Evolutionary conservation across 2,797 vertebrate genomes (phyloP), one percentile per base, ranked within the genome.

Genomic region (Spinus olivaceus): DNA sequence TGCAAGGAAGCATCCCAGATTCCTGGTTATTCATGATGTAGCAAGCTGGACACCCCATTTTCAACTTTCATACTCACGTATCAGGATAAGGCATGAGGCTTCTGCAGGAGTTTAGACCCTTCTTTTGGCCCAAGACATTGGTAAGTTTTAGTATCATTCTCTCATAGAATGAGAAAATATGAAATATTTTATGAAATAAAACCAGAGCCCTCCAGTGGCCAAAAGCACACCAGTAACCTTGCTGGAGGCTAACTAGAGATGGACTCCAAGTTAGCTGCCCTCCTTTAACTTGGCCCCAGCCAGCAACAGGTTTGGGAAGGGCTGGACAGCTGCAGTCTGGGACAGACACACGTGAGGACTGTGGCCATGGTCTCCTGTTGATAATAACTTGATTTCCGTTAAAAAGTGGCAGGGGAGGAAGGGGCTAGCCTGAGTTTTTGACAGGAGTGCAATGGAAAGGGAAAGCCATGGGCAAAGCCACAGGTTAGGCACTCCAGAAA

Each of bases 311-410:
- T 20, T 59, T 49, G 51, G 47, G 56, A 84, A 79, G 28, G 42
- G 22, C n/a, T 88, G 3, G 1, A 33, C 22, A 61, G 41, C 39
- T 61, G 57, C 79, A 65, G 32, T 8, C 9, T 2, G 3, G 47
- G 39, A 21, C 35, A 81, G 51, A 42, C 33, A 85, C 9, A 27
- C 0, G 0, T 24, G 35, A 4, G 2, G 10, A 39, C 42, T 39
- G 14, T 30, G 27, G 14, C 16, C 33, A 3, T 7, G 2, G 24
- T 33, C 24, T 33, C 33, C 33, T 35, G 15, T 20, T 83, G 59
- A 42, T 50, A 83, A 65, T 32, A 77, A 42, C 12, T 22, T 25
- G 24, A 51, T 46, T 41, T 67, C 27, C 35, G 35, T 54, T 9
- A 30, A 42, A 61, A 23, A 47, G 13, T 7, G 51, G 12, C 53